phyloP scores from a whole-genome alignment of 2,113 vertebrate species.

The Acanthisitta chloris region DNA sequence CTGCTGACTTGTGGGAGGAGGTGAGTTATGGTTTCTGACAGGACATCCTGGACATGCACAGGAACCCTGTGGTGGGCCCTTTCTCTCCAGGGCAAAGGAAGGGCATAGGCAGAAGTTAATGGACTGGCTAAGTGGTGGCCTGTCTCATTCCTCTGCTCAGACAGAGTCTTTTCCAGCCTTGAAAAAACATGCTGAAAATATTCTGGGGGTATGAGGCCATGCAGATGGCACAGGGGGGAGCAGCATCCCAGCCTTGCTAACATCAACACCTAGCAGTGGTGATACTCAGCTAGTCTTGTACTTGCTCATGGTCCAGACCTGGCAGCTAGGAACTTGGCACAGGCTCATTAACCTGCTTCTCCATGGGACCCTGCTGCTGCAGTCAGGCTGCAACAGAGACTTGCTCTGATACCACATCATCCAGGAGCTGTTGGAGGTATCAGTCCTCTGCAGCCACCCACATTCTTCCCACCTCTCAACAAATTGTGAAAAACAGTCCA shows the following conservation, averaged over 20 bases:
- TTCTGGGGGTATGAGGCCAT: not conserved
- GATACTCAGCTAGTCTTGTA: fast-evolving
- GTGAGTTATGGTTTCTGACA: not conserved
- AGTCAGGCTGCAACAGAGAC: not conserved
- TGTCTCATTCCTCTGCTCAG: not conserved
- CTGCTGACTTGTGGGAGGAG: not conserved
- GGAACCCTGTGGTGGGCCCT: not conserved
- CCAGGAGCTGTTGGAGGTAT: not conserved
- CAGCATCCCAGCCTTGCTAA: not conserved
- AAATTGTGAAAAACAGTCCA: not conserved
- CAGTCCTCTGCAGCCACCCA: not conserved
- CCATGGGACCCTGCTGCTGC: not conserved
- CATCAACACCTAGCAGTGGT: fast-evolving
- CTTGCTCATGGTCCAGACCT: not conserved
- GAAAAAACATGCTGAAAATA: not conserved
- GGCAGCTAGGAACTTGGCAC: not conserved
- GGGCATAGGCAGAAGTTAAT: not conserved
- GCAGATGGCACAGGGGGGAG: not conserved
- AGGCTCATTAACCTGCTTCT: not conserved
- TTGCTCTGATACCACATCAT: not conserved
- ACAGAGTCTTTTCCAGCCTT: not conserved
- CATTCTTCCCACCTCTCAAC: not conserved
- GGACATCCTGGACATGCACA: not conserved
- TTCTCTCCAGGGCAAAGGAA: not conserved
- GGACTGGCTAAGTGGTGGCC: not conserved